A percentile compares a stretch with the other conserved stretches of the same genome.
Conservation (phyloP, 2,113 vertebrate species). For the Harpagus bidentatus region DNA sequence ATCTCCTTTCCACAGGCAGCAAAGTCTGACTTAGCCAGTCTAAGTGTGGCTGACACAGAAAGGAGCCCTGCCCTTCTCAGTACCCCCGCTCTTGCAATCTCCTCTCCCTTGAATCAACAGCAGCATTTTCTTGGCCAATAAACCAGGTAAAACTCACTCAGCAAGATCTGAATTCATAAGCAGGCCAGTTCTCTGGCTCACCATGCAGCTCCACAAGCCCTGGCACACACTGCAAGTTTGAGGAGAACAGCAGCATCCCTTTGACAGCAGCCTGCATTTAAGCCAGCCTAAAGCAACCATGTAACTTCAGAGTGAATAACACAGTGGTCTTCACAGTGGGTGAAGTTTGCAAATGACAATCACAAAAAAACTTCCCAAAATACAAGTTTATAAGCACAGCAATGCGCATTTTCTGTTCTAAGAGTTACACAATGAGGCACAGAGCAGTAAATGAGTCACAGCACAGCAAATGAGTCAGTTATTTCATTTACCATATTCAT, state of each 20-base stretch:
- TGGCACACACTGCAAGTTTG: not conserved
- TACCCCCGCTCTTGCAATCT: not conserved
- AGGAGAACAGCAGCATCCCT: not conserved
- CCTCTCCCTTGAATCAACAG: not conserved
- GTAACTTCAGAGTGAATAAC: not conserved
- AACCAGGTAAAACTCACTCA: not conserved
- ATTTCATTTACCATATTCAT: constrained; percentile 29
- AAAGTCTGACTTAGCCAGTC: too few relatives aligned
- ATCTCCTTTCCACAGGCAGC: not conserved
- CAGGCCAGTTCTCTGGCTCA: not conserved
- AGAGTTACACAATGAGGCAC: constrained; percentile 6
- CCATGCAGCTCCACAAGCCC: not conserved
- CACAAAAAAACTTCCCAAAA: not conserved
- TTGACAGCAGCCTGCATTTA: not conserved
- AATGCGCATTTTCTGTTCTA: not conserved
- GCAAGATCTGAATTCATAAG: not conserved
- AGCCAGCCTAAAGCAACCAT: not conserved
- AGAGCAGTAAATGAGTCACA: not conserved
- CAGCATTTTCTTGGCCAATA: not conserved
- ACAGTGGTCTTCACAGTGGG: not conserved
- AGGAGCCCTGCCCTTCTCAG: not conserved
- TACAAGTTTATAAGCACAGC: not conserved
- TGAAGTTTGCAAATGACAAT: not conserved
- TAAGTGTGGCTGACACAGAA: not conserved
- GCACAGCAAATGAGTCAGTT: not conserved